Conservation (phyloP, 23 tunicate species). For the Trididemnum nubilum region DNA sequence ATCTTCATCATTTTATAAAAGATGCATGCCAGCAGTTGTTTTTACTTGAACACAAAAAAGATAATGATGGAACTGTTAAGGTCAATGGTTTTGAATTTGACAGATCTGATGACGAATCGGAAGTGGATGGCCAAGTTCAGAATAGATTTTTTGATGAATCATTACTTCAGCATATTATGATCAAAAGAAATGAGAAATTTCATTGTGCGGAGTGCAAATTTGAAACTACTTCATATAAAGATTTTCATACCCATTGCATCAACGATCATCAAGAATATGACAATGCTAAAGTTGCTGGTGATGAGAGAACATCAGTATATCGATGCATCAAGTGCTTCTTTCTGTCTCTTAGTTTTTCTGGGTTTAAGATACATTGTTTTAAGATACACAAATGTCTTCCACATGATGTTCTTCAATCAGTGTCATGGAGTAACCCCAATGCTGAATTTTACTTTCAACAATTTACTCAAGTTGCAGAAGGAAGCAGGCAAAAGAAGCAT, state of each 20-base stretch:
- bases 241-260: constrained; percentile 18
- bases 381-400: not conserved
- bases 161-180: constrained; percentile 31
- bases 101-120: not conserved
- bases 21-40: not conserved
- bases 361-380: constrained; percentile 30
- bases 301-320: not conserved
- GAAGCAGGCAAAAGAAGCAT: constrained; percentile 1
- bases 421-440: constrained; percentile 8
- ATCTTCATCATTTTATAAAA: not conserved
- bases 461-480: not conserved
- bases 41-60: not conserved
- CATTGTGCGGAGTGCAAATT: constrained; percentile 40
- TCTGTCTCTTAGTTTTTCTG: constrained; percentile 11
- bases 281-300: not conserved
- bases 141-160: constrained; percentile 9
- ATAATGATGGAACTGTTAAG: not conserved
- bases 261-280: not conserved
- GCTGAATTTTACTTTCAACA: not conserved
- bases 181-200: constrained; percentile 4
- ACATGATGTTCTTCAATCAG: not conserved
- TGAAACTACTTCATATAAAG: constrained; percentile 21
- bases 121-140: too few relatives aligned
- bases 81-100: not conserved
- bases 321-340: constrained; percentile 22